Evolutionary conservation across 2,888 invertebrate species (phyloP).

Genomic region (Strigamia transsilvanica): DNA sequence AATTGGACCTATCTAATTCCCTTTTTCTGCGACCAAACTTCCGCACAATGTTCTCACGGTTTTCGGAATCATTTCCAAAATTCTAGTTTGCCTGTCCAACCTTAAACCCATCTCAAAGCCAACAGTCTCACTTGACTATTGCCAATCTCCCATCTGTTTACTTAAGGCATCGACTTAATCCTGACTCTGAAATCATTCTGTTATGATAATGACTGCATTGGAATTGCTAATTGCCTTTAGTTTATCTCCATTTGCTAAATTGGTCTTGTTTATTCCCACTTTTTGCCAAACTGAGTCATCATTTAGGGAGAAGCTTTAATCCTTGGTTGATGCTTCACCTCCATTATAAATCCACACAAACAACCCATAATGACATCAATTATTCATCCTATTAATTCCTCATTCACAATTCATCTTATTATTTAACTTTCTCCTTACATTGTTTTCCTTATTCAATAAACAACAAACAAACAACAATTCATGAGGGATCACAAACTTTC

Average conservation of each 20-base stretch:
- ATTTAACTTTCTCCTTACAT: background rate
- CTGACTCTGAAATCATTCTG: too few species aligned
- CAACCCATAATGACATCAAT: conserved; percentile 12
- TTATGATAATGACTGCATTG: too few species aligned
- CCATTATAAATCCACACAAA: background rate
- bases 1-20: too few species aligned
- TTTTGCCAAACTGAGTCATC: conserved; percentile 14
- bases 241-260: conserved; percentile 6
- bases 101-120: too few species aligned
- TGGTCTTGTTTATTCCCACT: background rate
- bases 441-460: background rate
- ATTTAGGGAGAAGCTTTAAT: background rate
- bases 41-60: too few species aligned
- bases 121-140: too few species aligned
- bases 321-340: conserved; percentile 4
- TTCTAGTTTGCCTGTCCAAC: too few species aligned
- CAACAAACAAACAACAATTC: background rate
- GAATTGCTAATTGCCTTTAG: conserved; percentile 7
- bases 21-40: too few species aligned
- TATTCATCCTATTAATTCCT: conserved; percentile 20
- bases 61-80: too few species aligned
- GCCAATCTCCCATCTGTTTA: too few species aligned
- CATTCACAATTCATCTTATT: conserved; percentile 1
- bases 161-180: too few species aligned
- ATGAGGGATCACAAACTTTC: too few species aligned